Percentiles rank a stretch among this genome's conserved stretches.
Conservation (phyloP, 2,113 vertebrate genomes). For the Electrona antarctica region DNA sequence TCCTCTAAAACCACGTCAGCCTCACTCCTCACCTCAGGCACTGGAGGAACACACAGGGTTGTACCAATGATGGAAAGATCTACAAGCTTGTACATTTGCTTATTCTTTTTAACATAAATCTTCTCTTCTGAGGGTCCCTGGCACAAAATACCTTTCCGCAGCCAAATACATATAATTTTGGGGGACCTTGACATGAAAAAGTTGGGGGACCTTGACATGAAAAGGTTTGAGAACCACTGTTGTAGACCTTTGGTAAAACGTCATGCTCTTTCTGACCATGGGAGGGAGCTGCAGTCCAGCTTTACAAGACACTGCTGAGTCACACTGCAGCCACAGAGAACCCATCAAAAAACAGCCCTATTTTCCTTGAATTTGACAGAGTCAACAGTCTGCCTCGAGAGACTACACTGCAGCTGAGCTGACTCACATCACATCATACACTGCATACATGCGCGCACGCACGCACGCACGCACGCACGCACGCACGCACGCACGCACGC, state of each 20-base stretch:
- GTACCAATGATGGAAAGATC: background rate
- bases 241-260: too few relatives aligned
- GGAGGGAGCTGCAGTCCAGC: slow-evolving; percentile 38
- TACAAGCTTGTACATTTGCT: background rate
- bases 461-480: background rate
- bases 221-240: too few relatives aligned
- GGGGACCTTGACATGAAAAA: too few relatives aligned
- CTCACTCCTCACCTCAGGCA: slow-evolving; percentile 31
- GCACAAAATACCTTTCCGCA: background rate
- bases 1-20: slow-evolving; percentile 36
- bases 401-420: background rate
- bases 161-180: fast-evolving
- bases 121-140: too few relatives aligned
- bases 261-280: slow-evolving; percentile 5
- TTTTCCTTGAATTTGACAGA: background rate
- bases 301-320: slow-evolving; percentile 61
- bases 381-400: background rate
- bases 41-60: slow-evolving; percentile 36
- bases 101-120: background rate
- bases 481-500: background rate
- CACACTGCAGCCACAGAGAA: slow-evolving; percentile 57
- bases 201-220: too few relatives aligned
- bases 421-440: background rate
- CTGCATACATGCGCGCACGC: too few relatives aligned
- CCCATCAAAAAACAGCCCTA: background rate